Percentiles rank a stretch among this genome's conserved stretches.
phyloP scores from a whole-genome alignment of 2,888 invertebrate genomes.

The Ochropleura plecta region DNA sequence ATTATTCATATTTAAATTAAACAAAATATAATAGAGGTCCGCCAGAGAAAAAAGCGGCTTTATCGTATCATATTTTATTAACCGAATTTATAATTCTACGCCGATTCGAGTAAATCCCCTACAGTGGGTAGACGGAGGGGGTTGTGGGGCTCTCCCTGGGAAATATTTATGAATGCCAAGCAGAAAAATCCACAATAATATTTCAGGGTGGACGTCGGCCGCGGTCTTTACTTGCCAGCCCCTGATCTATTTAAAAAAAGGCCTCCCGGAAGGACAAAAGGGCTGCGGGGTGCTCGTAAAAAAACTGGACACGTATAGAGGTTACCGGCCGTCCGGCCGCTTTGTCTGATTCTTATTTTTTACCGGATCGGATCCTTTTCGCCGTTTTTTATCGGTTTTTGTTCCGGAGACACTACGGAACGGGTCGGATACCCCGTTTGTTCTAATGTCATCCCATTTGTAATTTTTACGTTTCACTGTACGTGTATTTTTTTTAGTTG shows the following conservation, averaged over 20 bases:
- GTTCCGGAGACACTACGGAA: slow-evolving; percentile 87
- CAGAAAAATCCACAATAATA: slow-evolving; percentile 91
- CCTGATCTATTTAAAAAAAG: slow-evolving; percentile 91
- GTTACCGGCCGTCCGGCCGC: slow-evolving; percentile 83
- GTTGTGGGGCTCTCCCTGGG: slow-evolving; percentile 74
- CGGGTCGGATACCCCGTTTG: slow-evolving; percentile 81
- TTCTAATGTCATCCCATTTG: slow-evolving; percentile 89
- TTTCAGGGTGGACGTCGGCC: slow-evolving; percentile 88
- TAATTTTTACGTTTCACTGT: slow-evolving; percentile 85
- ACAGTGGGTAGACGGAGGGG: slow-evolving; percentile 66
- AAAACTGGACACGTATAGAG: slow-evolving; percentile 90
- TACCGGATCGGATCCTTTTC: slow-evolving; percentile 89
- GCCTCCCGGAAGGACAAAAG: slow-evolving; percentile 89
- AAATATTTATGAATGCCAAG: slow-evolving; percentile 90
- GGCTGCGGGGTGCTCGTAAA: slow-evolving; percentile 85
- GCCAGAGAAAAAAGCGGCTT: slow-evolving; percentile 84
- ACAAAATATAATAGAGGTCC: slow-evolving; percentile 90
- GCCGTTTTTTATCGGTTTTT: slow-evolving; percentile 90
- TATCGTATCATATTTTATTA: slow-evolving; percentile 91
- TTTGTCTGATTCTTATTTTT: slow-evolving; percentile 91
- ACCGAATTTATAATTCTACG: slow-evolving; percentile 90
- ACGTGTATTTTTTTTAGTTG: slow-evolving; percentile 78
- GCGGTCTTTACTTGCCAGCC: slow-evolving; percentile 88
- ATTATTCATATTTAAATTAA: slow-evolving; percentile 91
- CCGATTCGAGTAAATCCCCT: slow-evolving; percentile 87